Percentiles rank a stretch among this genome's conserved stretches.
phyloP scores from a whole-genome alignment of 2,113 vertebrate genomes.

The Perca fluviatilis region DNA sequence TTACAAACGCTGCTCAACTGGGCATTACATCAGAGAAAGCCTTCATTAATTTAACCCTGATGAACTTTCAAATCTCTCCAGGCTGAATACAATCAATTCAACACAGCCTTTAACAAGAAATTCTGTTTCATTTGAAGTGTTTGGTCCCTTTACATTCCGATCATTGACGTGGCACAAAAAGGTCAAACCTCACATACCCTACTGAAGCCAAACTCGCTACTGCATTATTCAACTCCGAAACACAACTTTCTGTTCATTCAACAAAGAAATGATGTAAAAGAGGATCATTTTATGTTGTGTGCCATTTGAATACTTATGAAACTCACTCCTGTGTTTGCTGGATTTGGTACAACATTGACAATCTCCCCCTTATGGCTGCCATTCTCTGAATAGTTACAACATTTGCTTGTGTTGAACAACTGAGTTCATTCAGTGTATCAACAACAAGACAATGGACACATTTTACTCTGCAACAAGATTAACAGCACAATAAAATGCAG shows the following conservation, averaged over 20 bases:
- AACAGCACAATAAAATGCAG: conserved; percentile 74
- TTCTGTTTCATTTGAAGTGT: conserved; percentile 35
- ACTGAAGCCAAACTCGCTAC: conserved; percentile 26
- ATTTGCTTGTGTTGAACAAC: conserved; percentile 83
- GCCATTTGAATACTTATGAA: conserved; percentile 35
- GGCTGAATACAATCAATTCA: conserved; percentile 28
- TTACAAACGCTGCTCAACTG: conserved; percentile 12
- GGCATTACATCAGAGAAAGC: not conserved
- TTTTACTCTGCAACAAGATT: conserved; percentile 77
- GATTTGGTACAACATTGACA: conserved; percentile 46
- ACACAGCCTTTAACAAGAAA: conserved; percentile 19
- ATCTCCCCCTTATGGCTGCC: conserved; percentile 66
- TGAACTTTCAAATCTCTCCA: conserved; percentile 19
- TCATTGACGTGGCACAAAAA: conserved; percentile 54
- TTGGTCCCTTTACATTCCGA: conserved; percentile 46
- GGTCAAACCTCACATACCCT: conserved; percentile 63
- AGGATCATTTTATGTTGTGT: conserved; percentile 13
- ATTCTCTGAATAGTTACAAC: conserved; percentile 81
- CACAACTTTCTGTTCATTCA: conserved; percentile 29
- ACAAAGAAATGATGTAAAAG: conserved; percentile 11
- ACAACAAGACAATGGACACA: conserved; percentile 79
- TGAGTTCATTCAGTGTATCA: conserved; percentile 80
- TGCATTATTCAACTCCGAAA: conserved; percentile 58
- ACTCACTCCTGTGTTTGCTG: conserved; percentile 29
- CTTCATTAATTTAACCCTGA: conserved; percentile 29